Percentiles rank a stretch among this genome's conserved stretches.
phyloP scores from a whole-genome alignment of 2,888 invertebrate genomes.

The Phyllotreta cruciferae region DNA sequence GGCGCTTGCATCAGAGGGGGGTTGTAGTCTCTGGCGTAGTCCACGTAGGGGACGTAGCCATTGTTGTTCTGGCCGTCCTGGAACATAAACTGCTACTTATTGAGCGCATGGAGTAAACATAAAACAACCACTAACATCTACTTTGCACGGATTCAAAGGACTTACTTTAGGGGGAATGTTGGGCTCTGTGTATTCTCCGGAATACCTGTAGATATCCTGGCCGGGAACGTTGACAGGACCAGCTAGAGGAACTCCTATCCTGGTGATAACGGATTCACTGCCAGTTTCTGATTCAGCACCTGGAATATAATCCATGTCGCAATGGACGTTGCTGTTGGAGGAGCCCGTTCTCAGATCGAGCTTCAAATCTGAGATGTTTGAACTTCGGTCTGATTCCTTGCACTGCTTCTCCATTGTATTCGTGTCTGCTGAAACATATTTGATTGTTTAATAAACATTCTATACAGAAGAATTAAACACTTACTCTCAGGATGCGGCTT shows the following conservation, averaged over 20 bases:
- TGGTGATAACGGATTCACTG: constrained; percentile 64
- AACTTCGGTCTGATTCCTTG: constrained; percentile 86
- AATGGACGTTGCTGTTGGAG: constrained; percentile 72
- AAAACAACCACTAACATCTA: not conserved
- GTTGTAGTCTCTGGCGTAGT: constrained; percentile 88
- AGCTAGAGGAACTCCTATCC: constrained; percentile 76
- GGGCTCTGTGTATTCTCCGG: constrained; percentile 80
- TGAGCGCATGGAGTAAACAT: not conserved
- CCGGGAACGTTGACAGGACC: constrained; percentile 78
- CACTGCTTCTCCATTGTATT: constrained; percentile 67
- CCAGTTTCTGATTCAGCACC: constrained; percentile 65
- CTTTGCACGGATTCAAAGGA: not conserved
- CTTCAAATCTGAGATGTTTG: constrained; percentile 91
- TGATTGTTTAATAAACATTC: constrained; percentile 14
- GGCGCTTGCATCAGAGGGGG: constrained; percentile 74
- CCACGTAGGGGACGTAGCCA: constrained; percentile 87
- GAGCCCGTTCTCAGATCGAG: constrained; percentile 85
- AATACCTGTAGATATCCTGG: constrained; percentile 74
- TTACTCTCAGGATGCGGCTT: constrained; percentile 62
- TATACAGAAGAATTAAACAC: constrained; percentile 22
- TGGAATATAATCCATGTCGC: constrained; percentile 66
- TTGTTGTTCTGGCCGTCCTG: constrained; percentile 84
- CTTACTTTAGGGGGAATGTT: constrained; percentile 76
- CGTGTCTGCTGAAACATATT: constrained; percentile 57
- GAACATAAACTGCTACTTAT: constrained; percentile 32